Base-by-base conservation (phyloP, 2,113 vertebrate species). In the Tor tambroides region DNA sequence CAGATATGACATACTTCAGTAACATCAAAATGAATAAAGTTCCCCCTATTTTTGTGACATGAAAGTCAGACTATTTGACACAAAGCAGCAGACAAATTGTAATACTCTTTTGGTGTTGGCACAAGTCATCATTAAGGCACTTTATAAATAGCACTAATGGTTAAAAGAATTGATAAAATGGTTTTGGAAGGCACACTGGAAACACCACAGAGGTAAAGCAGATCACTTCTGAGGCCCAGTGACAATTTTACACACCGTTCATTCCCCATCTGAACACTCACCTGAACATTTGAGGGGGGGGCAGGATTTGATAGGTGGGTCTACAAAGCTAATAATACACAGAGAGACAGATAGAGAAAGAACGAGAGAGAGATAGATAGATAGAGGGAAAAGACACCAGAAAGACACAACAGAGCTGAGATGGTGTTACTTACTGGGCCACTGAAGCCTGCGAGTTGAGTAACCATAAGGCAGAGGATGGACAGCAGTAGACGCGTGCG, bases 341-440 rank as follows among this genome's bases (percentile, higher is more conserved):
- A 83, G 81, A 89, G 38, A 80, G 85, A 78, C 74, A 83, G 80
- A 88, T 15, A 80, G 32, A 63, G 51, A 26, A 9, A 84, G 59
- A 88, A 85, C 83, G 67, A 10, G 80, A 88, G 41, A 32, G 67
- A 77, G 6, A 87, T 72, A 87, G 30, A 75, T 54, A 72, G 69
- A 82, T 35, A 56, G 88, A 83, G 72, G 86, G 82, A 90, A 90
- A 91, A 80, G 17, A 91, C 90, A 89, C 85, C 88, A 91, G 88
- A 92, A 88, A 89, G 87, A 91, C 72, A 85, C 61, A 78, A 74
- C 78, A 91, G 92, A 80, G 92, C 94, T 95, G 94, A 94, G 94
- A 95, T 94, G 92, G 94, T 92, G 93, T 95, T 95, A 98, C 97
- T 98, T 96, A 98, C 97, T 96, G 97, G 97, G 91, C 97, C 97